Evolutionary conservation across 2,113 vertebrate species (phyloP).

Genomic region (Balaeniceps rex): DNA sequence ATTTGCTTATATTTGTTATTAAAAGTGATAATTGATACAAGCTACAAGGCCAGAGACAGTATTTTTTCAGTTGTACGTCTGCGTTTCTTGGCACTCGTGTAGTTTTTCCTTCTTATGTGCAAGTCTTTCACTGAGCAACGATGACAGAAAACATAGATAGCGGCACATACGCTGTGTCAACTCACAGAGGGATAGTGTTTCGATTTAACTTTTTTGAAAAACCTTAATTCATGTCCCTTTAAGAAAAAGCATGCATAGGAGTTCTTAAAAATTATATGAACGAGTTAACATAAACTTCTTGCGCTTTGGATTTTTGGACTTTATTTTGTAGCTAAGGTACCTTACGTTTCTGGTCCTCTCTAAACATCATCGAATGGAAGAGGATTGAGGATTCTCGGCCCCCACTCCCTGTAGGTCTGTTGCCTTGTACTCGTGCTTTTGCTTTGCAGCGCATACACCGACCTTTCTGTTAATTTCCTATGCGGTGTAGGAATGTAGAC

Average conservation of each 20-base stretch:
- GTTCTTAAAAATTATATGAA: fast-evolving
- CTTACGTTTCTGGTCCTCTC: not conserved
- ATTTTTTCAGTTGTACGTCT: not conserved
- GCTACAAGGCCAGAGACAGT: not conserved
- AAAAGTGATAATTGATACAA: not conserved
- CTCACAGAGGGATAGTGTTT: not conserved
- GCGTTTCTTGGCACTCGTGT: not conserved
- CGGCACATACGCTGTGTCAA: not conserved
- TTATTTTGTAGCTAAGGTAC: not conserved
- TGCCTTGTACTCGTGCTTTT: not conserved
- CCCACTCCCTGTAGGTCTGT: fast-evolving
- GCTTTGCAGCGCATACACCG: not conserved
- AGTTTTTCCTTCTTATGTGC: not conserved
- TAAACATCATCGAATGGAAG: not conserved
- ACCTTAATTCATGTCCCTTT: not conserved
- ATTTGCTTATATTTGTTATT: not conserved
- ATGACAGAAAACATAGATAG: not conserved
- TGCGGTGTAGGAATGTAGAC: not conserved
- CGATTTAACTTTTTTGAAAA: not conserved
- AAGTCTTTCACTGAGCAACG: not conserved
- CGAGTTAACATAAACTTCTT: not conserved
- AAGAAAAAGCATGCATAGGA: not conserved
- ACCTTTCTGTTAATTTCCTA: not conserved
- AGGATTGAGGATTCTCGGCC: not conserved
- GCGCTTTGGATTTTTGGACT: not conserved